Conservation (phyloP, 2,797 vertebrate species). For the Silurus aristotelis region DNA sequence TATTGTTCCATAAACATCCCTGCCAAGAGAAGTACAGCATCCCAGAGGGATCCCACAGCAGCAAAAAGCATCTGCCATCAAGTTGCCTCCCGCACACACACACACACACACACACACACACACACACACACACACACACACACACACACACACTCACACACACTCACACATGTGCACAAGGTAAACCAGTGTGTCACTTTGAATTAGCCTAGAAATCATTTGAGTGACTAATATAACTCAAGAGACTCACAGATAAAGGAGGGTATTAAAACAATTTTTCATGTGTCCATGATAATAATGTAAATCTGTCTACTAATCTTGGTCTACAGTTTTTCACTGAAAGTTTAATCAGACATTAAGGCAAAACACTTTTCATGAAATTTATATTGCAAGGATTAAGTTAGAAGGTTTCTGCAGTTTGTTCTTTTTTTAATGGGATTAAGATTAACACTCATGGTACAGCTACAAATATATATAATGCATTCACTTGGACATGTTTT, state of each 20-base stretch:
- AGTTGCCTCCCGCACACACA: background rate
- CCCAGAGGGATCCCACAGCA: constrained; percentile 12
- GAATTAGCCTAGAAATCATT: constrained; percentile 22
- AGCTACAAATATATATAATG: background rate
- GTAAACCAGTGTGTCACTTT: constrained; percentile 15
- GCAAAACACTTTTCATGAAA: background rate
- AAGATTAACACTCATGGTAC: background rate
- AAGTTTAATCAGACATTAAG: background rate
- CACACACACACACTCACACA: constrained; percentile 31
- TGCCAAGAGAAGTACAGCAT: background rate
- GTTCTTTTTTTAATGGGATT: background rate
- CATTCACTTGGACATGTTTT: background rate
- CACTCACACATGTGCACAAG: background rate
- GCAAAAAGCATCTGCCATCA: constrained; percentile 37
- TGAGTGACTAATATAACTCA: constrained; percentile 11
- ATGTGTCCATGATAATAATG: background rate
- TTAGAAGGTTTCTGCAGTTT: background rate
- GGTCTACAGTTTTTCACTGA: background rate
- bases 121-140: background rate
- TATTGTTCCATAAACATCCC: constrained; percentile 30
- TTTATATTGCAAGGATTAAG: background rate
- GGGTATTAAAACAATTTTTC: background rate
- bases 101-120: background rate
- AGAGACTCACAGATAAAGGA: background rate
- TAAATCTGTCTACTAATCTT: background rate